Evolutionary conservation across 2,113 vertebrate genomes (phyloP).

Genomic region (Prunella himalayana): DNA sequence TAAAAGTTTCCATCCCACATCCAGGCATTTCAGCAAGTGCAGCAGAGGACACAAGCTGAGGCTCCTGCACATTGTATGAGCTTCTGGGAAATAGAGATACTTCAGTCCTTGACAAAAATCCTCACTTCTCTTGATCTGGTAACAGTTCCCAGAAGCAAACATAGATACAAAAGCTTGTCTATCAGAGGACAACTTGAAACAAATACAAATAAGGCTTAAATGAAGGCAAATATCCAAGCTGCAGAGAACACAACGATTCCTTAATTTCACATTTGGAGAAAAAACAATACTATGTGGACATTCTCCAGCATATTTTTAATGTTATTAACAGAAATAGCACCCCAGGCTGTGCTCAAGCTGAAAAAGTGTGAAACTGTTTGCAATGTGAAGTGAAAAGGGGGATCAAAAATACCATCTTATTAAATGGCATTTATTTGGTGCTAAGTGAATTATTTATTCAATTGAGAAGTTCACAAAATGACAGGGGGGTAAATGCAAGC

Average conservation of each 20-base stretch:
- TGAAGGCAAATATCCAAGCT: conserved; percentile 15
- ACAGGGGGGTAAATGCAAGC: not conserved
- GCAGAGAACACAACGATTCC: not conserved
- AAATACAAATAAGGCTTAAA: conserved; percentile 3
- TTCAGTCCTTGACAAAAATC: not conserved
- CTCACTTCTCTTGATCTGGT: not conserved
- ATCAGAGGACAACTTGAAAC: conserved; percentile 23
- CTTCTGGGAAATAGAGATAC: not conserved
- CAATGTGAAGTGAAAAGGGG: not conserved
- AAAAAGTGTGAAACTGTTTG: not conserved
- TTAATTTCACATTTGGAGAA: conserved; percentile 17
- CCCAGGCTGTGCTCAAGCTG: conserved; percentile 3
- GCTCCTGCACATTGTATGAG: not conserved
- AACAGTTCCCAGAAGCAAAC: not conserved
- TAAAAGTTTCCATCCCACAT: not conserved
- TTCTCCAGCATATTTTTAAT: conserved; percentile 15
- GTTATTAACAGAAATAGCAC: conserved; percentile 31
- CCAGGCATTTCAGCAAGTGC: not conserved
- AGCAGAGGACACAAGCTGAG: not conserved
- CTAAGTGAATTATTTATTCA: conserved; percentile 7
- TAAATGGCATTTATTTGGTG: conserved; percentile 16
- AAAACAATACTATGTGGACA: not conserved
- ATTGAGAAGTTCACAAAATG: not conserved
- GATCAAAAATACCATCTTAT: conserved; percentile 30
- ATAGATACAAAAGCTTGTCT: not conserved